A percentile compares a stretch with the other conserved stretches of the same genome.
Conservation (phyloP, 2,113 vertebrate species). For the Phrynosoma blainvillii region DNA sequence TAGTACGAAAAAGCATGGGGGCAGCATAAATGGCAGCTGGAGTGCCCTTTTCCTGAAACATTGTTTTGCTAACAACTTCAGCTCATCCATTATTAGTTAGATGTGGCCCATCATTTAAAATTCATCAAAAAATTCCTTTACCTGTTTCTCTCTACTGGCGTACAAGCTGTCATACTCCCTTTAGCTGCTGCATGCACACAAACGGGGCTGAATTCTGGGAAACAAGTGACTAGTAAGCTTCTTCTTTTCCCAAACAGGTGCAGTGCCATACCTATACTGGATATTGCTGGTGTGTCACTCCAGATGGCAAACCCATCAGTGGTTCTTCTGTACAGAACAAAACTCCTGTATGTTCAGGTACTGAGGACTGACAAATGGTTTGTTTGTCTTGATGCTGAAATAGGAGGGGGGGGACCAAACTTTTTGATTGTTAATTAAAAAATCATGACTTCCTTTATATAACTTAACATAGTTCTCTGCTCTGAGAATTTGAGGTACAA, state of each 20-base stretch:
- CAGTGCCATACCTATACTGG: slow-evolving; percentile 98
- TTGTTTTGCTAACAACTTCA: background rate
- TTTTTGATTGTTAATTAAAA: background rate
- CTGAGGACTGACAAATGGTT: slow-evolving; percentile 60
- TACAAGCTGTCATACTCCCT: background rate
- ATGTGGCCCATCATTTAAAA: background rate
- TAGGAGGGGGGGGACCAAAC: background rate
- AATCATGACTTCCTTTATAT: background rate
- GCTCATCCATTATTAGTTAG: background rate
- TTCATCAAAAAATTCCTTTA: background rate
- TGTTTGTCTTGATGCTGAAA: background rate
- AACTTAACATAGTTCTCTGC: background rate
- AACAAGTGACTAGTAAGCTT: slow-evolving; percentile 43
- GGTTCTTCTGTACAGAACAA: slow-evolving; percentile 98
- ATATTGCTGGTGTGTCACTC: slow-evolving; percentile 98
- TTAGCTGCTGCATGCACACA: background rate
- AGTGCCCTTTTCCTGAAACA: background rate
- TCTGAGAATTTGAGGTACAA: background rate
- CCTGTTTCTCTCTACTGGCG: background rate
- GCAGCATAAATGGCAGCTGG: background rate
- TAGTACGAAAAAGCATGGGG: slow-evolving; percentile 14
- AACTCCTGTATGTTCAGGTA: slow-evolving; percentile 99
- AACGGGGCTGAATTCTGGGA: slow-evolving; percentile 12
- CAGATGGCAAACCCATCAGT: slow-evolving; percentile 95
- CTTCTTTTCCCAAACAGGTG: slow-evolving; percentile 82